Percentiles rank a stretch among this genome's conserved stretches.
Conservation (phyloP, 2,888 invertebrate genomes). For the Ochropleura plecta region DNA sequence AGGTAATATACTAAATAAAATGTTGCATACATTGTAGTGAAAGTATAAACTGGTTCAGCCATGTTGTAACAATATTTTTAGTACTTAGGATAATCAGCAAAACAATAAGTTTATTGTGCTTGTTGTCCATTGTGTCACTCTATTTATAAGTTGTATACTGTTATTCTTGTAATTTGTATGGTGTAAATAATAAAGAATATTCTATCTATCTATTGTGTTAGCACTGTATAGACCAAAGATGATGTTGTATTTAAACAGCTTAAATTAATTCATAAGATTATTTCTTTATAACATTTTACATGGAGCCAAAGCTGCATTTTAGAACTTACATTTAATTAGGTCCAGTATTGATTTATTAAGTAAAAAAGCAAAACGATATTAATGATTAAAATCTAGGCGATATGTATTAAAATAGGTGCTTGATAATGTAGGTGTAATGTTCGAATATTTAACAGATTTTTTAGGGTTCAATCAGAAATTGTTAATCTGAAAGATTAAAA, state of each 20-base stretch:
- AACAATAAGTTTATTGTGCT: not conserved
- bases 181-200: too few species aligned
- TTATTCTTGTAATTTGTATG: too few species aligned
- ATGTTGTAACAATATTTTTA: slow-evolving; percentile 1
- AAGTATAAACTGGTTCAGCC: not conserved
- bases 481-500: not conserved
- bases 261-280: not conserved
- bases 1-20: not conserved
- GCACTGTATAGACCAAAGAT: slow-evolving; percentile 17
- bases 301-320: not conserved
- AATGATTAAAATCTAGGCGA: not conserved
- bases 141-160: too few species aligned
- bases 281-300: not conserved
- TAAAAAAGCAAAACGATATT: not conserved
- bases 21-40: too few species aligned
- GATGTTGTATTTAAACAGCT: not conserved
- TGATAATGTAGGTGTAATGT: not conserved
- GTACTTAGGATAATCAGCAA: not conserved
- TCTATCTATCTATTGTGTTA: not conserved
- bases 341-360: not conserved
- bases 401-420: not conserved
- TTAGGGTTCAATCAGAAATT: not conserved
- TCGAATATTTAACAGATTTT: not conserved
- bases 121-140: too few species aligned
- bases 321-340: not conserved